Base-by-base conservation (phyloP, 2,113 vertebrate species). In the Delphinapterus leucas region DNA sequence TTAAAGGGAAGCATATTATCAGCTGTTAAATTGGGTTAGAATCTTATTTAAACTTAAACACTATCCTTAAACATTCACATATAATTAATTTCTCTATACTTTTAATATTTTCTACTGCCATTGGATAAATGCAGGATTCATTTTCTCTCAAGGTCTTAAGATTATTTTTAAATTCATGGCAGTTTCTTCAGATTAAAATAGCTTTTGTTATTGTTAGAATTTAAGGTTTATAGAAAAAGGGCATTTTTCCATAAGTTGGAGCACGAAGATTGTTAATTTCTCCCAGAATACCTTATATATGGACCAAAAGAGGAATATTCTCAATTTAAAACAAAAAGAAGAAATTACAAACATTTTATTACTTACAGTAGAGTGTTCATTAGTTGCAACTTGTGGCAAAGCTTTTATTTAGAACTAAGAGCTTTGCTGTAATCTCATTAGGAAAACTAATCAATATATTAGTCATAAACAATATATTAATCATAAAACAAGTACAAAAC, bases 401-500 rank as follows among this genome's bases (percentile, higher is more conserved):
- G 11, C 26, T 88, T 94, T 94, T 95, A 90, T 80, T 96, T 93
- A 88, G 23, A 93, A 81, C 33, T 53, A 93, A 95, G 36, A 61
- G 47, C 49, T 85, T 84, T 81, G 33, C 33, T 47, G 41, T 67
- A 38, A 25, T 93, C 67, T 90, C 76, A 71, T 97, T 95, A 94
- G 47, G 41, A 90, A 91, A 90, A 47, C 33, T 60, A 91, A 94
- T 97, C 90, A 88, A 94, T 95, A 61, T 55, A 89, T 89, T 86
- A 96, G 47, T 15, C 44, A 83, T 67, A 93, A 96, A 95, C 90
- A 88, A 95, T 95, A 61, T 55, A 89, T 89, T 86, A 96, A 53
- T 15, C 44, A 83, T 61, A 93, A 96, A 95, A 21, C 17, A 60
- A 93, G 28, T 10, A 67, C 4, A 55, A 65, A 86, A 47, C 47